These are phyloP conservation scores for Galerucella pusilla DNA, from an alignment of 2,888 invertebrate genomes.

Conservation along the genomic window DNA sequence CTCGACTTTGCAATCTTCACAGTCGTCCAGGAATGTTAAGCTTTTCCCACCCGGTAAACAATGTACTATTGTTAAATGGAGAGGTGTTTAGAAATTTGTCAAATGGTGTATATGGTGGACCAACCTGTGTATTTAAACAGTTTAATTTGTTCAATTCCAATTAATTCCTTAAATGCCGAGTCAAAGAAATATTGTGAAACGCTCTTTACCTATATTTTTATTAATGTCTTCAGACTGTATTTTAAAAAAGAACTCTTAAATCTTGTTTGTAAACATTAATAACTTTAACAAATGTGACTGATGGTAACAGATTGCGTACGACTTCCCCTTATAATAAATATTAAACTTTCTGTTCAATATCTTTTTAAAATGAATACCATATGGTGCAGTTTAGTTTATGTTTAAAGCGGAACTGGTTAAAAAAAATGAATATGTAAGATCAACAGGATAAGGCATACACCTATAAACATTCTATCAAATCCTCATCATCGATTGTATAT, in stretches of 20 bases:
- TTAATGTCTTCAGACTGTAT: background rate
- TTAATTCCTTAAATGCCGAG: too few species aligned
- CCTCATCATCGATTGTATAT: background rate
- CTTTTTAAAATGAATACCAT: conserved; percentile 22
- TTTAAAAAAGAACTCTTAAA: conserved; percentile 6
- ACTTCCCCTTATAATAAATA: conserved; percentile 25
- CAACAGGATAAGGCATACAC: conserved; percentile 5
- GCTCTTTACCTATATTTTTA: background rate
- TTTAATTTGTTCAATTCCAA: too few species aligned
- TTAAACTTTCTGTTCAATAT: conserved; percentile 23
- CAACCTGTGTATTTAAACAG: too few species aligned
- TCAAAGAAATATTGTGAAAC: too few species aligned
- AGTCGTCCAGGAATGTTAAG: too few species aligned
- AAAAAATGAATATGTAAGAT: background rate
- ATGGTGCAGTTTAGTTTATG: conserved; percentile 10
- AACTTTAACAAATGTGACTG: conserved; percentile 26
- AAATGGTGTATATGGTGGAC: too few species aligned
- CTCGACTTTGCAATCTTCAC: too few species aligned
- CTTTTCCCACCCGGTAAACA: too few species aligned
- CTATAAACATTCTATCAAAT: background rate
- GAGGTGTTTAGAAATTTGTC: too few species aligned
- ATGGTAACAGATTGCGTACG: conserved; percentile 28
- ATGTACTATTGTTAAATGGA: too few species aligned
- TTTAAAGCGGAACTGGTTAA: background rate
- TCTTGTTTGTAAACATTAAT: conserved; percentile 28